Conservation (phyloP, 2,113 vertebrate species). For the Pandion haliaetus region DNA sequence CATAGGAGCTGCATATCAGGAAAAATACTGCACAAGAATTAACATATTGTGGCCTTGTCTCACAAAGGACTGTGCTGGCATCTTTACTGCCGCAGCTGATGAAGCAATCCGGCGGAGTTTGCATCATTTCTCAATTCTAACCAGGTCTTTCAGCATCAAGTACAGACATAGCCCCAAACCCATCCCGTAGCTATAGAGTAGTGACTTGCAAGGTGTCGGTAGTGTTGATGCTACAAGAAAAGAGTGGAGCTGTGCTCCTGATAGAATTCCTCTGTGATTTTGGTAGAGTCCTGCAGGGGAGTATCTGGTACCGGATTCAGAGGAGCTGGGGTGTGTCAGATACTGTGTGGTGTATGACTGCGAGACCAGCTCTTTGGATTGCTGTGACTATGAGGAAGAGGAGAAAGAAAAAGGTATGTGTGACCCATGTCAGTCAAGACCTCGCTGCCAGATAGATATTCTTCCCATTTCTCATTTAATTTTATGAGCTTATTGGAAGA, state of each 20-base stretch:
- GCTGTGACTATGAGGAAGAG: neutral
- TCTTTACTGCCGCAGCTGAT: neutral
- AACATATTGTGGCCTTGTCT: neutral
- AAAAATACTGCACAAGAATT: neutral
- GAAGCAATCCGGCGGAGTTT: neutral
- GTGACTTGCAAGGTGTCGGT: neutral
- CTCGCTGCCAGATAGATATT: neutral
- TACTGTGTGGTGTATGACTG: conserved; percentile 86
- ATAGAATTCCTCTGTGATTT: neutral
- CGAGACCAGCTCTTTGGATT: conserved; percentile 55
- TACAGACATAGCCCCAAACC: neutral
- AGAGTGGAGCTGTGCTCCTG: neutral
- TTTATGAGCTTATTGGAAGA: neutral
- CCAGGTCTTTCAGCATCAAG: neutral
- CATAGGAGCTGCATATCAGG: rapidly evolving
- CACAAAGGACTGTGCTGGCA: neutral
- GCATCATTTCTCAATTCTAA: neutral
- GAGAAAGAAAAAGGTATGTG: neutral
- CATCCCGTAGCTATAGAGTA: neutral
- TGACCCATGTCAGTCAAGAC: neutral
- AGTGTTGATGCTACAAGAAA: neutral
- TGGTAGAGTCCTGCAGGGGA: conserved; percentile 64
- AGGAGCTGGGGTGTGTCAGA: conserved; percentile 78
- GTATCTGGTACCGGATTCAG: conserved; percentile 69
- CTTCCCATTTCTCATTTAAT: neutral